A percentile compares a stretch with the other conserved stretches of the same genome.
Evolutionary conservation across 2,113 vertebrate genomes (phyloP).

Genomic region (Myanophis thanlyinensis): DNA sequence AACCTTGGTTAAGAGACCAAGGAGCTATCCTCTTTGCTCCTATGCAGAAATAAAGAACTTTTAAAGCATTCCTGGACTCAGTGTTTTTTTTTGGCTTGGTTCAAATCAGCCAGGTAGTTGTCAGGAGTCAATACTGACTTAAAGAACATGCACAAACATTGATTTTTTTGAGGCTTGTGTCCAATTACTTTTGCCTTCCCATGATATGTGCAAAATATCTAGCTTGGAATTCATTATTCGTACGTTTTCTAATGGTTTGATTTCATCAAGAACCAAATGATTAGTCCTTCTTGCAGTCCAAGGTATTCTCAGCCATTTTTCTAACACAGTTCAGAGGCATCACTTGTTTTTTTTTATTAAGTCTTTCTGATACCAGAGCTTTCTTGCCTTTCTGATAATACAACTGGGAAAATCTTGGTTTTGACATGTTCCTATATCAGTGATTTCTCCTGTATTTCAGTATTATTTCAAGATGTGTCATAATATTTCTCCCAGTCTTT

Average conservation of each 20-base stretch:
- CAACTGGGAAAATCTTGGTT: neutral
- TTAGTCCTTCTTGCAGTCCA: neutral
- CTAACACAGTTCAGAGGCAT: neutral
- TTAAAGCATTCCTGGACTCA: neutral
- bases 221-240: neutral
- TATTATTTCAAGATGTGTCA: neutral
- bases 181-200: neutral
- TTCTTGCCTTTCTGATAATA: neutral
- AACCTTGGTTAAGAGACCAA: no score
- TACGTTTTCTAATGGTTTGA: neutral
- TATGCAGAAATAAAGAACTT: neutral
- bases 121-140: neutral
- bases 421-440: neutral
- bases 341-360: neutral
- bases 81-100: neutral
- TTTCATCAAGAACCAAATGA: neutral
- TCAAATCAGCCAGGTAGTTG: neutral
- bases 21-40: no score
- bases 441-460: neutral
- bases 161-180: neutral
- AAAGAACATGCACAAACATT: neutral
- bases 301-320: neutral
- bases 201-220: neutral
- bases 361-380: neutral
- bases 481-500: neutral